Percentiles rank a stretch among this genome's conserved stretches.
phyloP scores from a whole-genome alignment of 2,113 vertebrate genomes.

The Galbula dea region DNA sequence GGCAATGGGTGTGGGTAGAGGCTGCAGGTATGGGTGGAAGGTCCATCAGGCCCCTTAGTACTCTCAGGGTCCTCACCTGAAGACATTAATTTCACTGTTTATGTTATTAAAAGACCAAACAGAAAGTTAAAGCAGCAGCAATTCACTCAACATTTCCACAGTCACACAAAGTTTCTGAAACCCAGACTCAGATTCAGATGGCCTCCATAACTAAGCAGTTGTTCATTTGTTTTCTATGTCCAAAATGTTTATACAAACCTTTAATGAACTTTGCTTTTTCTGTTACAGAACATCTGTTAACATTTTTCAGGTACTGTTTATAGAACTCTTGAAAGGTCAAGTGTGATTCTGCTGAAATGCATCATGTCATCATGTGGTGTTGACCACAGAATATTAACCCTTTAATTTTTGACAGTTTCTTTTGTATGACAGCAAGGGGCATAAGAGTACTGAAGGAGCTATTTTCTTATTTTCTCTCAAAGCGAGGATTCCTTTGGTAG shows the following conservation, averaged over 20 bases:
- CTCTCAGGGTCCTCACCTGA: not conserved
- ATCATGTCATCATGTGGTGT: not conserved
- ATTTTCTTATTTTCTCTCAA: not conserved
- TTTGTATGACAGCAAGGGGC: not conserved
- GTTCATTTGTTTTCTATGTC: not conserved
- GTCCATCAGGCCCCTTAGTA: not conserved
- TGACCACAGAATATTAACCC: not conserved
- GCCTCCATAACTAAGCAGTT: not conserved
- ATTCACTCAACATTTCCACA: not conserved
- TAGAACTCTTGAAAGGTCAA: constrained; percentile 8
- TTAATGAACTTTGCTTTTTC: not conserved
- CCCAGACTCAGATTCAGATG: not conserved
- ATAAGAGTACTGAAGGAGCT: not conserved
- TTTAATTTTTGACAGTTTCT: not conserved
- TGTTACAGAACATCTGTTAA: not conserved
- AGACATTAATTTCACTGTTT: not conserved
- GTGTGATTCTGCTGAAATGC: not conserved
- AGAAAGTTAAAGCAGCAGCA: not conserved
- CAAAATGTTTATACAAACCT: not conserved
- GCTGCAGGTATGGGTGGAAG: not conserved
- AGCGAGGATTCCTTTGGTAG: not conserved
- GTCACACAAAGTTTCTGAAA: not conserved
- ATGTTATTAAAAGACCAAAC: not conserved
- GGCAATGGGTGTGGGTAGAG: not conserved
- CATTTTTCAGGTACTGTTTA: not conserved